Evolutionary conservation across 2,888 invertebrate genomes (phyloP).

Genomic region (Hybos culiciformis): DNA sequence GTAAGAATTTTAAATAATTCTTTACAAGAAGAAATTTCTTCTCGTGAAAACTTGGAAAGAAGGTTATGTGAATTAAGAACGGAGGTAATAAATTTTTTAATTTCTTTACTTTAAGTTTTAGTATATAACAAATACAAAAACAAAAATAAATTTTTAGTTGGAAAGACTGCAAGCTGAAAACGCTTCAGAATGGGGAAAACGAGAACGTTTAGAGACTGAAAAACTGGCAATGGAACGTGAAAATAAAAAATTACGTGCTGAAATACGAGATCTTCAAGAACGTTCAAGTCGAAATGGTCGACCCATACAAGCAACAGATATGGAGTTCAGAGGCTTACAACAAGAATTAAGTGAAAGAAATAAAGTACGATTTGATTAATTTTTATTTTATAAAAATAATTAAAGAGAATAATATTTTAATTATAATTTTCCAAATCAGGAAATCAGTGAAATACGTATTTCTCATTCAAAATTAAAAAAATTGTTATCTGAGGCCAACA

Average conservation of each 20-base stretch:
- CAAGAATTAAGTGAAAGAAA: conserved; percentile 52
- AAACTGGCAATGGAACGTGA: conserved; percentile 76
- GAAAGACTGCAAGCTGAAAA: conserved; percentile 84
- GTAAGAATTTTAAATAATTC: conserved; percentile 41
- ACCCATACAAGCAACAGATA: conserved; percentile 49
- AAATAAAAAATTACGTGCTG: conserved; percentile 64
- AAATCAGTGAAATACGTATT: conserved; percentile 57
- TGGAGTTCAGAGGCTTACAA: conserved; percentile 48
- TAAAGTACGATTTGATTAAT: conserved; percentile 37
- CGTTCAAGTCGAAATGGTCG: conserved; percentile 50
- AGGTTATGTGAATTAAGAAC: conserved; percentile 55
- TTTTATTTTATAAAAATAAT: background rate
- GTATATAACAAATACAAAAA: conserved; percentile 1
- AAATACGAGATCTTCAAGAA: conserved; percentile 53
- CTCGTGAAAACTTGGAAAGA: conserved; percentile 54
- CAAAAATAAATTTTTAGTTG: conserved; percentile 38
- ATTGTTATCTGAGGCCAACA: conserved; percentile 68
- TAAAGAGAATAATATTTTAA: background rate
- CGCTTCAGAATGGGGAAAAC: conserved; percentile 84
- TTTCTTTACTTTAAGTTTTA: background rate
- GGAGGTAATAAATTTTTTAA: conserved; percentile 39
- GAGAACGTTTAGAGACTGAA: conserved; percentile 81
- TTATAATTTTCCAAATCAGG: conserved; percentile 37
- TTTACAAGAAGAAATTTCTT: conserved; percentile 52
- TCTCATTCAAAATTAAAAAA: conserved; percentile 55